Evolutionary conservation across 2,888 invertebrate species (phyloP).

Genomic region (Polyommatus icarus): DNA sequence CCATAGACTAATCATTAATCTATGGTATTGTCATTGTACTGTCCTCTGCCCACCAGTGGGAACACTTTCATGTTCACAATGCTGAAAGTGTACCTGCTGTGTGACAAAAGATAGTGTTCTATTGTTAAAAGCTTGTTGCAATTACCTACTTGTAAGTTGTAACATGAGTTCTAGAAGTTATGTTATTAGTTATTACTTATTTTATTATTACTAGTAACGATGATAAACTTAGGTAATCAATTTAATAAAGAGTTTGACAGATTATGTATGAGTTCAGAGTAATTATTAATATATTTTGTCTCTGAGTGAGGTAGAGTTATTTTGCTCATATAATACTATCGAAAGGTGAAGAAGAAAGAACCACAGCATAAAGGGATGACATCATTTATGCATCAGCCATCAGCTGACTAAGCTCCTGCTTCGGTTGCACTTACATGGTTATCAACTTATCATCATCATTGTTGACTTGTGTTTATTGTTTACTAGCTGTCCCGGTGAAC

Average conservation of each 20-base stretch:
- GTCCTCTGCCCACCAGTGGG: neutral
- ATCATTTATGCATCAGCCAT: neutral
- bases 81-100: conserved; percentile 2
- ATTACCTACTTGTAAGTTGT: neutral
- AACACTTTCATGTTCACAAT: conserved; percentile 2
- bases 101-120: neutral
- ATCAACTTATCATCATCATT: neutral
- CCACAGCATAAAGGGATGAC: neutral
- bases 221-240: too few relatives aligned
- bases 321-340: too few relatives aligned
- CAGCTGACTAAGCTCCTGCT: neutral
- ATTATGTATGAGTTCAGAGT: too few relatives aligned
- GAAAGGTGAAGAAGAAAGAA: neutral
- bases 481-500: too few relatives aligned
- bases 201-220: too few relatives aligned
- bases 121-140: conserved; percentile 3
- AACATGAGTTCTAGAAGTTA: too few relatives aligned
- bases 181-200: too few relatives aligned
- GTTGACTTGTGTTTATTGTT: too few relatives aligned
- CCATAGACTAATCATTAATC: too few relatives aligned
- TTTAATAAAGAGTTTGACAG: too few relatives aligned
- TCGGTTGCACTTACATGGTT: neutral
- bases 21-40: neutral
- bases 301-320: too few relatives aligned
- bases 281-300: too few relatives aligned